Base-by-base conservation (phyloP, 2,113 vertebrate genomes). In the Rhodinocichla rosea region DNA sequence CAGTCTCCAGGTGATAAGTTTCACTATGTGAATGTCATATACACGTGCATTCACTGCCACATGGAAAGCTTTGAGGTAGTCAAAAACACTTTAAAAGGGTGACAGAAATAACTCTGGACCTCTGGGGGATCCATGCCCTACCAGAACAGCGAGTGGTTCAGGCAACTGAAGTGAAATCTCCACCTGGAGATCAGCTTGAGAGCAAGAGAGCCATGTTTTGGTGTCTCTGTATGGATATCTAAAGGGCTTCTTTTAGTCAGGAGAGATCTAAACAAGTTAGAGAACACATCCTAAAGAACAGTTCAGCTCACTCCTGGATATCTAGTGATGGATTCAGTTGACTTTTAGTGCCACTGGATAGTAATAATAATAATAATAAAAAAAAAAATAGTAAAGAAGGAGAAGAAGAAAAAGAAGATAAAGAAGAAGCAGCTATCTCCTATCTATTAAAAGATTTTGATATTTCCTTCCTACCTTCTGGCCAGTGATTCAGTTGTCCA, bases 91-190 rank as follows among this genome's bases (percentile, higher is more conserved):
- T 88, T 26, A 17, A 22, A 53, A 45, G 17, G 3, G 12, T 78
- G 62, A 7, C 15, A 85, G 17, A 88, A 85, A 63, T 45, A 62
- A 13, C 16, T 53, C n/a, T 47, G 26, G 6, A 47, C 12, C 13
- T 84, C 40, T 74, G n/a, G 37, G 13, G 30, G 7, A 70, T 7
- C 37, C n/a, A 28, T 49, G 19, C 3, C 28, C 28, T 53, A 24
- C 5, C 22, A 63, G 37, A 79, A 35, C 2, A 52, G 7, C 0
- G 1, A 59, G 22, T 15, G 12, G 11, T 32, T 67, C 47, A 37
- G 16, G 22, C 9, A 76, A 24, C 13, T 59, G 21, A 73, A 75
- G 16, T 11, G 63, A 83, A 6, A 37, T 7, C 4, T 73, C 6
- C 2, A 4, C 13, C 22, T n/a, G 23, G 55, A 89, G 11, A 73